A percentile compares a stretch with the other conserved stretches of the same genome.
Evolutionary conservation across 2,113 vertebrate genomes (phyloP).

Genomic region (Sterna hirundo): DNA sequence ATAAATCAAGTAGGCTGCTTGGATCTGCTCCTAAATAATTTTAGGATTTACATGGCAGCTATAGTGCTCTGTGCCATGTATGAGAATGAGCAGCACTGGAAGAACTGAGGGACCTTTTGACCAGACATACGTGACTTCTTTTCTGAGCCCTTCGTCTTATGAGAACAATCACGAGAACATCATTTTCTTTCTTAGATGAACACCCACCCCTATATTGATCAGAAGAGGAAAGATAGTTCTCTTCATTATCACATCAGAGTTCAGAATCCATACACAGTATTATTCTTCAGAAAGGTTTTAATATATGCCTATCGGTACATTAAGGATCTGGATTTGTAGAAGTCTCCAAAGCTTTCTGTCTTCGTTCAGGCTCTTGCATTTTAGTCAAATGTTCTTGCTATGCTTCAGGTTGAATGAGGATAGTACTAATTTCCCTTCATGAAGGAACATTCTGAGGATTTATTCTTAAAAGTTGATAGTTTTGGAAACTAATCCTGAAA

Average conservation of each 20-base stretch:
- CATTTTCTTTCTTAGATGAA: neutral
- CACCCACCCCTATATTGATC: neutral
- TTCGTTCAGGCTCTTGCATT: neutral
- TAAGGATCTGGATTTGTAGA: neutral
- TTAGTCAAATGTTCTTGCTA: neutral
- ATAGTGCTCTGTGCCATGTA: neutral
- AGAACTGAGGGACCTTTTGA: neutral
- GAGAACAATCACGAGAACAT: neutral
- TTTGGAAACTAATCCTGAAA: neutral
- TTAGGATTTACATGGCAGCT: neutral
- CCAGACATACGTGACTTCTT: fast-evolving
- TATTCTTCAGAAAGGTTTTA: neutral
- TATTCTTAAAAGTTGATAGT: neutral
- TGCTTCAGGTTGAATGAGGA: neutral
- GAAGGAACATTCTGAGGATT: neutral
- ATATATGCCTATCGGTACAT: fast-evolving
- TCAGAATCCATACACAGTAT: neutral
- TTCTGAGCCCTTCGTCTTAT: neutral
- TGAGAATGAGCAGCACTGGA: neutral
- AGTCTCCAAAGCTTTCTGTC: neutral
- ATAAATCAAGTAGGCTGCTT: neutral
- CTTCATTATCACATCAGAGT: neutral
- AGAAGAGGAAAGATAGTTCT: neutral
- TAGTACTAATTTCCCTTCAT: neutral
- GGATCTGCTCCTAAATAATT: neutral